Percentiles rank a stretch among this genome's conserved stretches.
phyloP scores from a whole-genome alignment of 1,140 invertebrate species.

The Carposina sasakii region DNA sequence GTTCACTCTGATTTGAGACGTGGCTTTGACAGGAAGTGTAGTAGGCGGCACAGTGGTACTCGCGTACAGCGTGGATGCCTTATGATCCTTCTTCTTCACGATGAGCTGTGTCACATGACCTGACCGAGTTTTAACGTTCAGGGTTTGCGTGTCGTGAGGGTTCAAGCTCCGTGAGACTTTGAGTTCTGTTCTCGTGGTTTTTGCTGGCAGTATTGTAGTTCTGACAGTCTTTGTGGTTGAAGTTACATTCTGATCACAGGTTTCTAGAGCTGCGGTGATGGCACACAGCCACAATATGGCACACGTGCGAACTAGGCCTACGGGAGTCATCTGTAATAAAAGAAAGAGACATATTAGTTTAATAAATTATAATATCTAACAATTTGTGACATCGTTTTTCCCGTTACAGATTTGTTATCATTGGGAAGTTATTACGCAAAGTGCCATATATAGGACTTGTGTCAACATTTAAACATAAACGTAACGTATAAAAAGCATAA shows the following conservation, averaged over 20 bases:
- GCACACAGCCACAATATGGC: slow-evolving; percentile 53
- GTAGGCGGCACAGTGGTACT: slow-evolving; percentile 47
- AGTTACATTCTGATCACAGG: slow-evolving; percentile 37
- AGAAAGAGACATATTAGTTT: slow-evolving; percentile 10
- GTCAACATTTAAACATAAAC: no score
- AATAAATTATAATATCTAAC: background rate
- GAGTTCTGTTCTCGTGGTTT: slow-evolving; percentile 79
- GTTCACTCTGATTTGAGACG: slow-evolving; percentile 23
- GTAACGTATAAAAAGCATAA: no score
- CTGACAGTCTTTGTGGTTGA: slow-evolving; percentile 59
- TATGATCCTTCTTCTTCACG: slow-evolving; percentile 80
- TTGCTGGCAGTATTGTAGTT: slow-evolving; percentile 59
- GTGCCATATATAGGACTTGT: no score
- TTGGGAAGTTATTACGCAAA: no score
- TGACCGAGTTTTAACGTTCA: slow-evolving; percentile 82
- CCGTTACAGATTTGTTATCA: no score
- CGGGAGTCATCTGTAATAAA: slow-evolving; percentile 63
- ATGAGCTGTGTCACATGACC: slow-evolving; percentile 84
- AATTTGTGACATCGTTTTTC: no score
- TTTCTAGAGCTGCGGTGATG: slow-evolving; percentile 29
- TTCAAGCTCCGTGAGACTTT: slow-evolving; percentile 84
- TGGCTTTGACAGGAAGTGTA: slow-evolving; percentile 27
- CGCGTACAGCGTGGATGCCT: slow-evolving; percentile 37
- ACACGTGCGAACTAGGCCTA: slow-evolving; percentile 47
- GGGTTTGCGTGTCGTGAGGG: slow-evolving; percentile 81